phyloP scores from a whole-genome alignment of 2,797 vertebrate genomes.

The Rhadinocentrus ornatus region DNA sequence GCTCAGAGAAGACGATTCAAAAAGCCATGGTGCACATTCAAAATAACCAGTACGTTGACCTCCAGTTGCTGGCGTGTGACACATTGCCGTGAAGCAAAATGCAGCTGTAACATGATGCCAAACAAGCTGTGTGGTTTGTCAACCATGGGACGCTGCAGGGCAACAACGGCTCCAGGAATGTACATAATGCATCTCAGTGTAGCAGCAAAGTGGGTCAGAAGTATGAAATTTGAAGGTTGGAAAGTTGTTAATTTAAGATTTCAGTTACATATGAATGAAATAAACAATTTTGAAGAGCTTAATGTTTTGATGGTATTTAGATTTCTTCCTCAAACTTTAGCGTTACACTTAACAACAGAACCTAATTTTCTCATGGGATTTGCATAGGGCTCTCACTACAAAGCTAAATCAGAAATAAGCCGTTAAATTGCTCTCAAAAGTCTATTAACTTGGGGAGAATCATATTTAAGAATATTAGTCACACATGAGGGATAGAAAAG shows the following conservation, averaged over 20 bases:
- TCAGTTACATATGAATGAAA: neutral
- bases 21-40: neutral
- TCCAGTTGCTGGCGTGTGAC: neutral
- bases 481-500: constrained; percentile 18
- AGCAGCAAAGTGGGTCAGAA: neutral
- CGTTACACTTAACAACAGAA: constrained; percentile 16
- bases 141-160: neutral
- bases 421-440: constrained; percentile 19
- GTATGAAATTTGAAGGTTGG: neutral
- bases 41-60: neutral
- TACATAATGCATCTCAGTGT: neutral
- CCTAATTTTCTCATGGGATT: constrained; percentile 12
- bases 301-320: neutral
- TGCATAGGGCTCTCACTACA: constrained; percentile 10
- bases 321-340: constrained; percentile 5
- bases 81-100: neutral
- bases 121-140: neutral
- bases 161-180: neutral
- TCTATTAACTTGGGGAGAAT: constrained; percentile 28
- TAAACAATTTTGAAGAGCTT: neutral
- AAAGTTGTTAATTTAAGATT: neutral
- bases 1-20: too few relatives aligned
- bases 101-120: neutral
- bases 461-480: constrained; percentile 33
- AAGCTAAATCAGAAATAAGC: constrained; percentile 23